A percentile compares a stretch with the other conserved stretches of the same genome.
Evolutionary conservation across 2,888 invertebrate genomes (phyloP).

Genomic region (Alloplasta piceator): DNA sequence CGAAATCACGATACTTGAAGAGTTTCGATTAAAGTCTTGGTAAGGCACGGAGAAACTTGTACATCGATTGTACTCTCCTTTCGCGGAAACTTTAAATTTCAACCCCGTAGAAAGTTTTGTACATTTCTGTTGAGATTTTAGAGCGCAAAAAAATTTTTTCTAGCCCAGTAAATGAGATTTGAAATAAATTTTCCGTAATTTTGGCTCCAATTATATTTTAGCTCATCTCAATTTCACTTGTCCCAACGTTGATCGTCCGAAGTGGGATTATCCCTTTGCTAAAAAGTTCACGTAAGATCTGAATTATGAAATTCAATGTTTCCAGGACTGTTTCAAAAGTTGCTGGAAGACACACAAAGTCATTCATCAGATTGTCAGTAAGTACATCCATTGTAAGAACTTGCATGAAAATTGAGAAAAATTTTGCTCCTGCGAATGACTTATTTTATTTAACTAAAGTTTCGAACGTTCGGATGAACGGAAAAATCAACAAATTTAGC

Average conservation of each 20-base stretch:
- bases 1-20: too few species aligned
- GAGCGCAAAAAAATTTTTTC: background rate
- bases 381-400: constrained; percentile 82
- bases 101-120: too few species aligned
- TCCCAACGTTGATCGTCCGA: background rate
- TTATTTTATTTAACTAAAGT: too few species aligned
- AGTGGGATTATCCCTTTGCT: constrained; percentile 48
- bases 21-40: too few species aligned
- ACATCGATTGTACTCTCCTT: too few species aligned
- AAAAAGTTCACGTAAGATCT: too few species aligned
- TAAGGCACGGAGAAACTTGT: too few species aligned
- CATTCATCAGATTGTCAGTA: constrained; percentile 95
- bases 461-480: too few species aligned
- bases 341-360: constrained; percentile 98
- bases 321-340: constrained; percentile 96
- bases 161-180: background rate
- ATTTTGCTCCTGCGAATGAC: too few species aligned
- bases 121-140: background rate
- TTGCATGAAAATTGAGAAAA: background rate
- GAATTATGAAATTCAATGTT: too few species aligned
- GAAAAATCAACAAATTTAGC: too few species aligned
- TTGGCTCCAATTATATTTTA: background rate
- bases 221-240: background rate
- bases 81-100: too few species aligned
- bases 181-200: background rate